Conservation (phyloP, 2,797 vertebrate genomes). For the Enteromius unitaeniatus region DNA sequence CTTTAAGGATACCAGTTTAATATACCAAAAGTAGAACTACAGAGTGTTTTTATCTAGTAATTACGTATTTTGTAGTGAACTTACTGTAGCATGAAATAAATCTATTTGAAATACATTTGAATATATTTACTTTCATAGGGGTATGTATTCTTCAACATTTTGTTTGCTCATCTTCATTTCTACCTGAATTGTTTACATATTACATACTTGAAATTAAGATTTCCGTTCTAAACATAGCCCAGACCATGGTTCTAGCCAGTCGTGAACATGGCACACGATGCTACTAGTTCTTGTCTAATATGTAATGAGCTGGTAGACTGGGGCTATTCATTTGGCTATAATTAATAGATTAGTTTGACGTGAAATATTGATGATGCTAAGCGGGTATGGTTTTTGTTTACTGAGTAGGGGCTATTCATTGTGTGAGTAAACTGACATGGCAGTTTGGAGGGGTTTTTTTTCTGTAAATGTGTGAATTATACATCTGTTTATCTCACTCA, state of each 20-base stretch:
- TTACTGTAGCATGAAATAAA: too few species aligned
- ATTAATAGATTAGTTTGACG: conserved; percentile 33
- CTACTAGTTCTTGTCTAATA: background rate
- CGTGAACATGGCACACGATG: background rate
- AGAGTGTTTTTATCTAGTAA: too few species aligned
- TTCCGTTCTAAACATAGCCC: background rate
- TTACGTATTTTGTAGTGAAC: too few species aligned
- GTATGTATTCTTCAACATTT: background rate
- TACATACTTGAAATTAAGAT: background rate
- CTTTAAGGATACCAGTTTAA: background rate
- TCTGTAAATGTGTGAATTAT: conserved; percentile 24
- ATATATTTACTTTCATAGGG: too few species aligned
- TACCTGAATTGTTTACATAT: background rate
- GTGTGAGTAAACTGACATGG: background rate
- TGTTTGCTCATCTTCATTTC: background rate
- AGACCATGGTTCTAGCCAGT: background rate
- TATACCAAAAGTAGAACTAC: too few species aligned
- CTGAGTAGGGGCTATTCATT: background rate
- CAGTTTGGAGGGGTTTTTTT: background rate
- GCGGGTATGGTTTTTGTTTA: conserved; percentile 22
- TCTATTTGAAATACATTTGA: too few species aligned
- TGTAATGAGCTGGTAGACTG: background rate
- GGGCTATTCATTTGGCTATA: background rate
- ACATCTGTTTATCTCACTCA: conserved; percentile 22
- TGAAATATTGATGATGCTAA: conserved; percentile 43